Conservation (phyloP, 2,797 vertebrate genomes). For the Eleutherodactylus coqui region DNA sequence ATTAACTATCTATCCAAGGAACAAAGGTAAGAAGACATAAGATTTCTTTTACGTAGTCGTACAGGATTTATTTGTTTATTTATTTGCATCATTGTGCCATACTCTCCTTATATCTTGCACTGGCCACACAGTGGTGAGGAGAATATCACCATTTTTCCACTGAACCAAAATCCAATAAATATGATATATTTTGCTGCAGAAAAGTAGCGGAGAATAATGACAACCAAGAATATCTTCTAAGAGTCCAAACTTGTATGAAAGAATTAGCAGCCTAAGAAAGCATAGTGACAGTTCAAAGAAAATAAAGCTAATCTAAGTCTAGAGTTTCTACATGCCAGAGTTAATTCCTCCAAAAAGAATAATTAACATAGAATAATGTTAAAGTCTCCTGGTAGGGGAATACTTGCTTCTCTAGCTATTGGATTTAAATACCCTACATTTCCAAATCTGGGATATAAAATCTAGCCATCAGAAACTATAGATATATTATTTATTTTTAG, state of each 20-base stretch:
- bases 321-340: slow-evolving; percentile 63
- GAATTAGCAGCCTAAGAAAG: slow-evolving; percentile 60
- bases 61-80: too few relatives aligned
- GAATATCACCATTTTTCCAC: background rate
- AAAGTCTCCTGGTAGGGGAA: slow-evolving; percentile 47
- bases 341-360: slow-evolving; percentile 64
- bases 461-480: background rate
- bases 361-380: slow-evolving; percentile 62
- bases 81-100: background rate
- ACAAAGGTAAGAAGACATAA: slow-evolving; percentile 62
- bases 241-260: slow-evolving; percentile 37
- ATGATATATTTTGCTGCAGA: slow-evolving; percentile 14
- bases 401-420: slow-evolving; percentile 62
- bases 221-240: slow-evolving; percentile 44
- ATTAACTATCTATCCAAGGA: slow-evolving; percentile 63
- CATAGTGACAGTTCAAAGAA: slow-evolving; percentile 66
- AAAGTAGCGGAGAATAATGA: slow-evolving; percentile 33
- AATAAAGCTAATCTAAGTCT: slow-evolving; percentile 63
- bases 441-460: slow-evolving; percentile 24
- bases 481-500: background rate
- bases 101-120: background rate
- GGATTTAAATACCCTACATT: slow-evolving; percentile 53
- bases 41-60: slow-evolving; percentile 59
- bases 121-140: background rate
- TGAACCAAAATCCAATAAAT: background rate